Evolutionary conservation across 2,888 invertebrate species (phyloP).

Genomic region (Drosophila atripex): DNA sequence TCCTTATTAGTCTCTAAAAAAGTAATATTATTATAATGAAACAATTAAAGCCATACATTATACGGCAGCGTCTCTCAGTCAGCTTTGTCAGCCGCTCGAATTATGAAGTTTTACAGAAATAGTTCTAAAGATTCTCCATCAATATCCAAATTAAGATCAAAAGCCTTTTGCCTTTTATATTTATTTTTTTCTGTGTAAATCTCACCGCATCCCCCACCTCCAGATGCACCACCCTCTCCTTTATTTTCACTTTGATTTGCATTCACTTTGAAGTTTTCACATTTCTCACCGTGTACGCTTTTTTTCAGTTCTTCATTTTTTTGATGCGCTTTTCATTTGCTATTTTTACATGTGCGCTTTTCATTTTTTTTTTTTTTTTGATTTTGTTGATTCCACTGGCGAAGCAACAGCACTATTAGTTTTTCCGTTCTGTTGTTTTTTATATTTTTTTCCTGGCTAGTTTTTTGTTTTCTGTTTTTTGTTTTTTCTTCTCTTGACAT

Average conservation of each 20-base stretch:
- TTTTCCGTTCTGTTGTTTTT: conserved; percentile 38
- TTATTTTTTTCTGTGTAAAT: neutral
- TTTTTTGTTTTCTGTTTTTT: conserved; percentile 34
- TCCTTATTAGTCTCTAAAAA: no score
- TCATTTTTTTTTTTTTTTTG: conserved; percentile 19
- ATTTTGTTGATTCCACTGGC: conserved; percentile 12
- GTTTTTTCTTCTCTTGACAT: conserved; percentile 49
- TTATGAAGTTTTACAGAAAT: no score
- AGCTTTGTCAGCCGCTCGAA: no score
- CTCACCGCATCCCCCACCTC: neutral
- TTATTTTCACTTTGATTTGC: conserved; percentile 27
- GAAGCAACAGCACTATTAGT: conserved; percentile 37
- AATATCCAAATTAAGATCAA: neutral
- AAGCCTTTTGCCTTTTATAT: neutral
- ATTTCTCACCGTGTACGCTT: conserved; percentile 36
- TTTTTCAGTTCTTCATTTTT: conserved; percentile 5
- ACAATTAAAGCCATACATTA: no score
- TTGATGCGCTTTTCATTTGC: conserved; percentile 33
- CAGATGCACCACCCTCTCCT: neutral
- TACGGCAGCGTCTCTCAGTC: no score
- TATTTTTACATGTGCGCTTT: conserved; percentile 24
- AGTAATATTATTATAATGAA: no score
- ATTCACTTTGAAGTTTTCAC: conserved; percentile 67
- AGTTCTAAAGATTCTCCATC: no score
- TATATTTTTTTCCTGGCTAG: conserved; percentile 21